Evolutionary conservation across 2,888 invertebrate genomes (phyloP).

Genomic region (Leptopterna dolabrata): DNA sequence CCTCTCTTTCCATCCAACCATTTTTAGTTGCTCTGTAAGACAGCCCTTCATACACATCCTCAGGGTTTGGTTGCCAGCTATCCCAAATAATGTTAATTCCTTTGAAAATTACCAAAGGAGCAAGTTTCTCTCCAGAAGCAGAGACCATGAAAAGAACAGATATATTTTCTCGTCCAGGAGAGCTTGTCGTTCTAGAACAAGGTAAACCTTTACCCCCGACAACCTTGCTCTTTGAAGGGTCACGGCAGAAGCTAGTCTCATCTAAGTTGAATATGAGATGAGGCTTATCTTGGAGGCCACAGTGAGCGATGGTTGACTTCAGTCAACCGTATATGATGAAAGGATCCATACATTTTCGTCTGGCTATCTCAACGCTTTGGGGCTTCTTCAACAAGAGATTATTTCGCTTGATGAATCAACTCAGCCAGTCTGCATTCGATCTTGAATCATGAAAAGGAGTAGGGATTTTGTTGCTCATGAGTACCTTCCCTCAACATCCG

Average conservation of each 20-base stretch:
- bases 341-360: background rate
- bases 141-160: constrained; percentile 28
- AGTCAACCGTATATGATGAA: background rate
- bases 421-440: background rate
- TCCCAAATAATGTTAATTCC: constrained; percentile 66
- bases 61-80: constrained; percentile 64
- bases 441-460: background rate
- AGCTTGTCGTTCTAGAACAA: constrained; percentile 41
- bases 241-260: constrained; percentile 62
- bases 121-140: constrained; percentile 63
- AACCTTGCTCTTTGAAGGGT: constrained; percentile 60
- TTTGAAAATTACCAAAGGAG: constrained; percentile 65
- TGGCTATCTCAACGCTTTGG: background rate
- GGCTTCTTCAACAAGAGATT: background rate
- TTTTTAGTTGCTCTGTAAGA: constrained; percentile 62
- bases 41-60: constrained; percentile 62
- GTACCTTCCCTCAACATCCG: no score
- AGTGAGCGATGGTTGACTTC: background rate
- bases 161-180: constrained; percentile 37
- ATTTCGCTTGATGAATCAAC: background rate
- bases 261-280: constrained; percentile 63
- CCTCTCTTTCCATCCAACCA: constrained; percentile 52
- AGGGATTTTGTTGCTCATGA: background rate
- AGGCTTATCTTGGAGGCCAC: constrained; percentile 60
- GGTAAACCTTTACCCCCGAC: constrained; percentile 55